A percentile compares a stretch with the other conserved stretches of the same genome.
Conservation (phyloP, 2,113 vertebrate genomes). For the Alexandromys fortis region DNA sequence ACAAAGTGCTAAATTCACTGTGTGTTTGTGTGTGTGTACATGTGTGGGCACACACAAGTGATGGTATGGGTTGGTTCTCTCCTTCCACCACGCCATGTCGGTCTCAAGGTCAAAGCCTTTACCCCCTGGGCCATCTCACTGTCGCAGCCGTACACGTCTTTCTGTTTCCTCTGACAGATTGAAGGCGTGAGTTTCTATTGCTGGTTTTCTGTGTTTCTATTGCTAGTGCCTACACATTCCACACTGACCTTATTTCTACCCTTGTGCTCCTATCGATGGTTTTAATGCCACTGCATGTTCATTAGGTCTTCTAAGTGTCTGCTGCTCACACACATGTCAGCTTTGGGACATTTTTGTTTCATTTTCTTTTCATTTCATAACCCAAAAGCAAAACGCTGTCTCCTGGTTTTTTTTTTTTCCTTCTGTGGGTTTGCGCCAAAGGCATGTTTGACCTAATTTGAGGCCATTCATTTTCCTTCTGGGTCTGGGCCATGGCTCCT, state of each 20-base stretch:
- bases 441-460: conserved; percentile 74
- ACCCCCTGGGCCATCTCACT: accelerated
- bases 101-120: background rate
- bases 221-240: background rate
- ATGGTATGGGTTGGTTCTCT: background rate
- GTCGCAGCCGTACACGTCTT: background rate
- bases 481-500: conserved; percentile 39
- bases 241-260: conserved; percentile 21
- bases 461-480: conserved; percentile 70
- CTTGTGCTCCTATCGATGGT: conserved; percentile 33
- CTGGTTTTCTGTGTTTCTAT: no score
- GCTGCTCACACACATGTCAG: background rate
- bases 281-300: background rate
- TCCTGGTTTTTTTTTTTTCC: background rate
- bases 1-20: no score
- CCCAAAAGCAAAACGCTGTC: conserved; percentile 39
- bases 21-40: background rate
- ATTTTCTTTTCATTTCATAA: conserved; percentile 59
- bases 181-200: background rate
- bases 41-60: no score
- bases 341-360: conserved; percentile 37
- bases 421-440: conserved; percentile 61
- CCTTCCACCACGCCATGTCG: background rate
- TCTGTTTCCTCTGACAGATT: conserved; percentile 22
- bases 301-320: conserved; percentile 12